phyloP scores from a whole-genome alignment of 2,797 vertebrate species.

The Lagodon rhomboides region DNA sequence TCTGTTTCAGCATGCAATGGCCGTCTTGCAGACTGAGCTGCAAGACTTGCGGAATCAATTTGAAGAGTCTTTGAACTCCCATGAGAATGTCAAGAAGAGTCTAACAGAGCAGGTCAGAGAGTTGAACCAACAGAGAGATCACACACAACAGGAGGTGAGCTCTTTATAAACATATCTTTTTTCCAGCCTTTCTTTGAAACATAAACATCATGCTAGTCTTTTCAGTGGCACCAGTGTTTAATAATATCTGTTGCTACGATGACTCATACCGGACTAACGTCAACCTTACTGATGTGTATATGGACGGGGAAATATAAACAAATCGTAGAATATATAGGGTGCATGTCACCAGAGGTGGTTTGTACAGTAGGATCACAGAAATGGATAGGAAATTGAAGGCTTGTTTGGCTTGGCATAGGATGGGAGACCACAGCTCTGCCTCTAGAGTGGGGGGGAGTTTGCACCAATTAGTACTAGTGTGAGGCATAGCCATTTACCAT shows the following conservation, averaged over 20 bases:
- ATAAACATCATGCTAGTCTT: conserved; percentile 10
- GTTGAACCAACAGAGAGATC: conserved; percentile 74
- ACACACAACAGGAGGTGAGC: conserved; percentile 75
- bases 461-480: conserved; percentile 81
- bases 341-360: conserved; percentile 50
- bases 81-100: conserved; percentile 70
- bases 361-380: conserved; percentile 57
- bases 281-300: conserved; percentile 3
- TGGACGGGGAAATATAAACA: conserved; percentile 21
- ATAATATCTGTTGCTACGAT: background rate
- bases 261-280: background rate
- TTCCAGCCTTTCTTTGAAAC: background rate
- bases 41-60: conserved; percentile 79
- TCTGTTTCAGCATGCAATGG: conserved; percentile 66
- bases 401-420: conserved; percentile 84
- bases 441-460: conserved; percentile 66
- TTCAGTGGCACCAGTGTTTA: conserved; percentile 7
- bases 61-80: conserved; percentile 78
- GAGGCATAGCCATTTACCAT: conserved; percentile 74
- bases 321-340: conserved; percentile 28
- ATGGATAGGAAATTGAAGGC: conserved; percentile 50
- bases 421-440: conserved; percentile 78
- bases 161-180: background rate
- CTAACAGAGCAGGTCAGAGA: conserved; percentile 78
- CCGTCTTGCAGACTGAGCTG: conserved; percentile 75